Percentiles rank a stretch among this genome's conserved stretches.
Evolutionary conservation across 92 coral and sea anemone genomes (phyloP).

Genomic region (Paragorgia papillata): DNA sequence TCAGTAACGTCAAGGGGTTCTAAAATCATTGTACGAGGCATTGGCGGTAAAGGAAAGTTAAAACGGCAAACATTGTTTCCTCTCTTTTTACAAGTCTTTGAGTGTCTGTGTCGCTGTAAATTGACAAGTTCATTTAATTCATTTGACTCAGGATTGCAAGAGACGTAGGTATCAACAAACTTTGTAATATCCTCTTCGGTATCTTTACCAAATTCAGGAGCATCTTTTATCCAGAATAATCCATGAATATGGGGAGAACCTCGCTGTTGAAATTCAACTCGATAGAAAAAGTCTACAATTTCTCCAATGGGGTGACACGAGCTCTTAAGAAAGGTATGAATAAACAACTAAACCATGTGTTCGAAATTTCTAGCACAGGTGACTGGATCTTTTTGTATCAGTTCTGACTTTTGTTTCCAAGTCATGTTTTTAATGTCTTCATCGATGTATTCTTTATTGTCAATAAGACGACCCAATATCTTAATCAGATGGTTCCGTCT

Average conservation of each 20-base stretch:
- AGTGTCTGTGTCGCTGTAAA: constrained; percentile 31
- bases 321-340: constrained; percentile 53
- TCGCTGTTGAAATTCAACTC: constrained; percentile 50
- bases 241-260: constrained; percentile 57
- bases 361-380: constrained; percentile 78
- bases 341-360: constrained; percentile 65
- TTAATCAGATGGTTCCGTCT: constrained; percentile 31
- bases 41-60: constrained; percentile 43
- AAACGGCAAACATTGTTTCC: constrained; percentile 19
- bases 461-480: constrained; percentile 38
- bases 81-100: constrained; percentile 31
- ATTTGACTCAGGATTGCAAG: constrained; percentile 7
- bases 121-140: not conserved
- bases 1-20: not conserved
- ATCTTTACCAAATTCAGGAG: constrained; percentile 25
- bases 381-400: constrained; percentile 69
- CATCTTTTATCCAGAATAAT: constrained; percentile 51
- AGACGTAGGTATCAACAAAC: constrained; percentile 21
- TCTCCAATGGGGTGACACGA: constrained; percentile 56
- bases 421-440: constrained; percentile 22
- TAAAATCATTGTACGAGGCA: constrained; percentile 27
- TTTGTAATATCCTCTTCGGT: not conserved
- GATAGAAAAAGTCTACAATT: constrained; percentile 60
- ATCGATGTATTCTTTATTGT: constrained; percentile 27
- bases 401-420: constrained; percentile 43